Evolutionary conservation across 2,797 vertebrate genomes (phyloP).

Genomic region (Schizopygopsis malacanthus): DNA sequence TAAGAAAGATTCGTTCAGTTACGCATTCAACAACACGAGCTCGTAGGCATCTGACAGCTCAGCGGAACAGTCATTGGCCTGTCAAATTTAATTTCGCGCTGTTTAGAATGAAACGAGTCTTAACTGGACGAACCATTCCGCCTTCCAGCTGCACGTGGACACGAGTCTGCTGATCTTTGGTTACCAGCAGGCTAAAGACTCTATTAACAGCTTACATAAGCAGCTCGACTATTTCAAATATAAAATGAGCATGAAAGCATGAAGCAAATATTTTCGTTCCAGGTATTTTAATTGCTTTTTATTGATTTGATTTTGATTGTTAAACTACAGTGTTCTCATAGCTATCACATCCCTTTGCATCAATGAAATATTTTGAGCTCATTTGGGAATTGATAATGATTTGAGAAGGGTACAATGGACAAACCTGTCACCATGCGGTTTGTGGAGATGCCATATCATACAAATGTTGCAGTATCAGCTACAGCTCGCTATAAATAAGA

Average conservation of each 20-base stretch:
- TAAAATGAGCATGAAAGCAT: no score
- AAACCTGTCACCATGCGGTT: constrained; percentile 21
- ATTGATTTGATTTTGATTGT: not conserved
- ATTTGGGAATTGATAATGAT: not conserved
- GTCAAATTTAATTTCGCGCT: constrained; percentile 44
- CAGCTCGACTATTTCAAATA: not conserved
- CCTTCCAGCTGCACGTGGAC: constrained; percentile 20
- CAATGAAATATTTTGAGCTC: not conserved
- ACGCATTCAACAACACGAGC: constrained; percentile 22
- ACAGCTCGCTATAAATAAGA: constrained; percentile 96
- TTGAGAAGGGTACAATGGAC: not conserved
- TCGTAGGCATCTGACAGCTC: constrained; percentile 33
- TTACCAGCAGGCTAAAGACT: not conserved
- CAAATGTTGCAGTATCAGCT: constrained; percentile 84
- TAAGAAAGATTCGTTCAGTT: constrained; percentile 32
- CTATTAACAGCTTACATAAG: constrained; percentile 14
- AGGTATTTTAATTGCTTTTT: not conserved
- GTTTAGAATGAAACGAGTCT: constrained; percentile 28
- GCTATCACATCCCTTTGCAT: not conserved
- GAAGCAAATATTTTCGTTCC: not conserved
- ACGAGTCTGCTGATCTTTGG: not conserved
- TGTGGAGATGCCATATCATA: constrained; percentile 22
- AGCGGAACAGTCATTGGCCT: constrained; percentile 35
- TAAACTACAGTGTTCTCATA: not conserved
- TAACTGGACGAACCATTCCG: constrained; percentile 33